These are phyloP conservation scores for Manis crassicaudata DNA, from an alignment of 2,797 vertebrate species.

Conservation along the genomic window DNA sequence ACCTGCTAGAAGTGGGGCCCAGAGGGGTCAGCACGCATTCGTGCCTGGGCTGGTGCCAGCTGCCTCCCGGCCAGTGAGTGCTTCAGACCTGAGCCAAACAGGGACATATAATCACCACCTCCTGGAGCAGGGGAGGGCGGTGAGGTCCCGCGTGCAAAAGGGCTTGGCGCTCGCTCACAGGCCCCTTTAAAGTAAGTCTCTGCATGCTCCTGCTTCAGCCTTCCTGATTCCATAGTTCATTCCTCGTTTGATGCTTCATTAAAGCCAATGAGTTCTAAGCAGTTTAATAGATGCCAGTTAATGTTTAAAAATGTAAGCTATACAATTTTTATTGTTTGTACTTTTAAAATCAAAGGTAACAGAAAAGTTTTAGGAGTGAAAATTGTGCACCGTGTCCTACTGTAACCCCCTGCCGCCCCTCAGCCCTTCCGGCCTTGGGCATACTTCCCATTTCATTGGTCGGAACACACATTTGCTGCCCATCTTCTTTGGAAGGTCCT, in stretches of 20 bases:
- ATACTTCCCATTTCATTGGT: too few species aligned
- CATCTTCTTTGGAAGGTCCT: neutral
- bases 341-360: neutral
- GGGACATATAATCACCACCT: constrained; percentile 17
- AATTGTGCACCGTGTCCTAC: neutral
- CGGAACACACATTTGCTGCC: neutral
- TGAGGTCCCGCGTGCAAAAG: neutral
- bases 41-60: constrained; percentile 62
- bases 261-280: neutral
- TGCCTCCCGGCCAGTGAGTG: constrained; percentile 7
- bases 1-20: constrained; percentile 64
- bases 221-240: neutral
- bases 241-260: neutral
- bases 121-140: neutral
- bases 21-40: neutral
- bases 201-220: neutral
- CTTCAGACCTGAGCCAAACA: constrained; percentile 46
- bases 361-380: neutral
- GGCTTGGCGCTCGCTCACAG: neutral
- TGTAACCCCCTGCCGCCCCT: neutral
- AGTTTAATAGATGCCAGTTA: neutral
- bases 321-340: neutral
- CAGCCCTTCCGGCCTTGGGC: neutral
- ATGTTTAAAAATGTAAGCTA: neutral
- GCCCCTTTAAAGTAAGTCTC: neutral